Base-by-base conservation (phyloP, 2,113 vertebrate species). In the Heterochromis multidens region DNA sequence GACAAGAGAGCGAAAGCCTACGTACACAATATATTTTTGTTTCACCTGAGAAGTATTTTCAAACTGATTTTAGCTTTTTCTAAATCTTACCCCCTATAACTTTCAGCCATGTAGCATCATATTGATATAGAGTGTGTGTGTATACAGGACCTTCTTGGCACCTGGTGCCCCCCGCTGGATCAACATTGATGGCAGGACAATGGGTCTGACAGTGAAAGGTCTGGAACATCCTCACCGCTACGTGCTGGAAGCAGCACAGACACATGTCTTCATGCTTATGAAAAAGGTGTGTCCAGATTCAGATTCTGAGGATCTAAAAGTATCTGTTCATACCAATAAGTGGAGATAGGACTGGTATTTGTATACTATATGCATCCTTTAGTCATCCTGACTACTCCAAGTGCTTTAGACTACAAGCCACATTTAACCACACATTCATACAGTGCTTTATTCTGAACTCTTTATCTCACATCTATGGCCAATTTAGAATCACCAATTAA, bases 201-300 rank as follows among this genome's bases (percentile, higher is more conserved):
- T 99, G 99, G 98, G 97, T 63, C 96, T 99, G 93, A 99, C 98
- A 0, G 97, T 99, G 87, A 98, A 96, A 83, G 98, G 99, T 37
- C 94, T 99, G 92, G 95, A 97, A 0, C 97, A 98, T 84, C 99
- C 99, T 57, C 99, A 99, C 77, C 98, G 98, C 58, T 98, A 98
- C 0, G 98, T 99, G 79, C 96, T 99, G 87, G 98, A 99, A 0
- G 98, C 97, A 0, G 98, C 99, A 0, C 98, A 99, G 87, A 99
- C 98, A 0, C 99, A 99, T 86, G 98, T 99, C 87, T 99, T 99
- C 92, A 95, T 99, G 97, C 97, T 99, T 84, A 99, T 99, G 98
- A 99, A 99, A 91, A 99, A 99, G 97, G 99, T 99, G 14, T 10
- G 59, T 78, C 23, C 12, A 31, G 67, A 52, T 8, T 74, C 43